Conservation (phyloP, 2,888 invertebrate genomes). For the Hypsopygia costalis region DNA sequence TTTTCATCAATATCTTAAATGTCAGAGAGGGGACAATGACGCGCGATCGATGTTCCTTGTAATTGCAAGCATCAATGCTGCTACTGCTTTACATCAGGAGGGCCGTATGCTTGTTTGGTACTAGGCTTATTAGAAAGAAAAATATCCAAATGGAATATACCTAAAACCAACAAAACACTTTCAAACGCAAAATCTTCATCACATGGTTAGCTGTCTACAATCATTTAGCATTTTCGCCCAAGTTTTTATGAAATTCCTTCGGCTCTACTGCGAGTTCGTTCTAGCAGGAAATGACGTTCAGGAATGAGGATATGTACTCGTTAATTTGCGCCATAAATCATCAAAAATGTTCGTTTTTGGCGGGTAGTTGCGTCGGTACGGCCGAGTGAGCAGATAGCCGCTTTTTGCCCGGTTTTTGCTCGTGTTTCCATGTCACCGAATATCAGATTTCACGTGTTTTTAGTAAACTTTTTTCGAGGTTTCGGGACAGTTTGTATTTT, state of each 20-base stretch:
- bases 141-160: too few species aligned
- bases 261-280: conserved; percentile 59
- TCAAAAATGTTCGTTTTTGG: conserved; percentile 69
- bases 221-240: conserved; percentile 45
- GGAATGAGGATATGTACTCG: conserved; percentile 80
- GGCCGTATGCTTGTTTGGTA: too few species aligned
- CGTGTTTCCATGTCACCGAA: conserved; percentile 40
- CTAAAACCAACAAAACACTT: too few species aligned
- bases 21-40: too few species aligned
- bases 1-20: too few species aligned
- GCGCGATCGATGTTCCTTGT: too few species aligned
- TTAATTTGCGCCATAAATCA: conserved; percentile 80
- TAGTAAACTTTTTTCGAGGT: conserved; percentile 29
- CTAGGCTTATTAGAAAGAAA: too few species aligned
- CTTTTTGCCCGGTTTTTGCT: conserved; percentile 71
- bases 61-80: too few species aligned
- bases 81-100: too few species aligned
- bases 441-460: conserved; percentile 57
- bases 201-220: conserved; percentile 22
- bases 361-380: conserved; percentile 40
- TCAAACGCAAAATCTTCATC: conserved; percentile 7
- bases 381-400: conserved; percentile 41
- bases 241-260: conserved; percentile 55
- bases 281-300: conserved; percentile 77
- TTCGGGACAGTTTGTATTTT: conserved; percentile 7